A percentile compares a stretch with the other conserved stretches of the same genome.
These are phyloP conservation scores for Xestia c-nigrum DNA, from an alignment of 2,888 invertebrate genomes.

Conservation along the genomic window DNA sequence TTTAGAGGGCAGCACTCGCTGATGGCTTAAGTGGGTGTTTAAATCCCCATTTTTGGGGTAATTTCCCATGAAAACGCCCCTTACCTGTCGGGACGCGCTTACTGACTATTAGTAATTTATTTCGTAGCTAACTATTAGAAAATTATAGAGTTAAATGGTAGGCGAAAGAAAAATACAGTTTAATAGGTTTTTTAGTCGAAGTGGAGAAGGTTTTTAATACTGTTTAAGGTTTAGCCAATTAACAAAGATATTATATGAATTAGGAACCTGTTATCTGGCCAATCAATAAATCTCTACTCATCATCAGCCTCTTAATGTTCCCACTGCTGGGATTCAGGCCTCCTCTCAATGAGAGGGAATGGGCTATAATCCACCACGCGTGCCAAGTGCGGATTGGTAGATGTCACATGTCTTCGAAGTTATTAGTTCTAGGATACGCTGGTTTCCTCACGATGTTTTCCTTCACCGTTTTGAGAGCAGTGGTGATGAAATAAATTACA, in stretches of 20 bases:
- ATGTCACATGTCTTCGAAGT: too few species aligned
- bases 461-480: too few species aligned
- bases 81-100: conserved; percentile 63
- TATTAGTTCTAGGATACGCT: too few species aligned
- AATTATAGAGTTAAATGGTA: conserved; percentile 55
- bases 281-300: not conserved
- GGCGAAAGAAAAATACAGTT: conserved; percentile 30
- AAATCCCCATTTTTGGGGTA: conserved; percentile 76
- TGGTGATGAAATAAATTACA: too few species aligned
- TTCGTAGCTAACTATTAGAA: conserved; percentile 59
- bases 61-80: conserved; percentile 73
- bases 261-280: not conserved
- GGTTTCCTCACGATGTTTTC: too few species aligned
- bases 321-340: too few species aligned
- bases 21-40: conserved; percentile 79
- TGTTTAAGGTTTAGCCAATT: conserved; percentile 16
- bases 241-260: not conserved
- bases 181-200: conserved; percentile 14
- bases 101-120: conserved; percentile 63
- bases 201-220: conserved; percentile 11
- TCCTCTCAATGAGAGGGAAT: too few species aligned
- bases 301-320: not conserved
- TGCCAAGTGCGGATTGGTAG: too few species aligned
- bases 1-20: conserved; percentile 78
- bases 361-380: too few species aligned